Base-by-base conservation (phyloP, 1,140 invertebrate genomes). In the Hypothenemus hampei region DNA sequence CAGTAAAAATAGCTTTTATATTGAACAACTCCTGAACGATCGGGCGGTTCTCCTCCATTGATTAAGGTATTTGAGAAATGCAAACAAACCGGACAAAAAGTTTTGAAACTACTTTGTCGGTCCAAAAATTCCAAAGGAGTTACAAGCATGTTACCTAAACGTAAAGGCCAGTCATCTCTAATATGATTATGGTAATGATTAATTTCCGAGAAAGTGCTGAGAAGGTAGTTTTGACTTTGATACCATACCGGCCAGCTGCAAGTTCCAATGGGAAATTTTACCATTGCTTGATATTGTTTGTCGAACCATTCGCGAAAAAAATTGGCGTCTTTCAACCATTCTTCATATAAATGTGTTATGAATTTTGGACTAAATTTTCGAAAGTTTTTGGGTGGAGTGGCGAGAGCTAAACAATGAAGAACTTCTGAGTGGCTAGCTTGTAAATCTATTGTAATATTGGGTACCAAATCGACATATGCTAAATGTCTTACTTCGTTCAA, bases 71-170 rank as follows among this genome's bases (percentile, higher is more conserved):
- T 73, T 3, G 72, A 66, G 36, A 54, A 46, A 39, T 61, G 61
- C 15, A 79, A 62, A 67, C 81, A 83, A 33, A 73, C 51, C 0
- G 80, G 79, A 60, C 81, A 82, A 49, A 75, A 72, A 47, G 73
- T 69, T 64, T 75, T 72, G 58, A 69, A 81, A 15, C 21, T 15
- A 19, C 78, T 77, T 62, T 75, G 72, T 48, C 72, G 68, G 20
- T 69, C 58, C 44, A 70, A 47, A 58, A 81, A 81, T 56, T 74
- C 74, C 48, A 73, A 67, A 22, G 75, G 74, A 0, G 78, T 75
- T 1, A 67, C 72, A 29, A 65, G 54, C 67, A 70, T 67, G 29
- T 68, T 64, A 3, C 60, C 60, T 6, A 71, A 35, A 23, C 65
- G 43, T 33, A 71, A 44, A 8, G 68, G 60, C 59, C 66, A 66